Conservation (phyloP, 2,888 invertebrate genomes). For the Drosophila paucipuncta region DNA sequence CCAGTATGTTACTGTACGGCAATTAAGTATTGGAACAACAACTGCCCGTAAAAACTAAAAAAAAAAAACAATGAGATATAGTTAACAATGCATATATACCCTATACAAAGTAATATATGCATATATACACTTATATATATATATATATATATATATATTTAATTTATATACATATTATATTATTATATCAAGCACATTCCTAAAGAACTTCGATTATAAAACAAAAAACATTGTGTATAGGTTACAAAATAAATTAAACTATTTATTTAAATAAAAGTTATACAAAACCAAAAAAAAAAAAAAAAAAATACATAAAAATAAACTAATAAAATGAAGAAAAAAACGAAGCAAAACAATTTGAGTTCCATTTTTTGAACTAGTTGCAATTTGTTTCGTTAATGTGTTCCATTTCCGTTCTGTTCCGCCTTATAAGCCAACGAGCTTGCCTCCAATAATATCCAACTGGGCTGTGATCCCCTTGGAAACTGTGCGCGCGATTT, state of each 20-base stretch:
- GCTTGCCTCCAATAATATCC: conserved; percentile 82
- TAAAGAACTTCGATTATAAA: conserved; percentile 50
- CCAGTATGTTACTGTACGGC: conserved; percentile 30
- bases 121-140: conserved; percentile 8
- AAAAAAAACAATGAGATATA: conserved; percentile 25
- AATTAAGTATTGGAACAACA: conserved; percentile 51
- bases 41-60: conserved; percentile 62
- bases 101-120: conserved; percentile 19
- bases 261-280: conserved; percentile 75
- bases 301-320: conserved; percentile 14
- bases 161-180: conserved; percentile 40
- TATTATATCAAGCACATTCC: conserved; percentile 69
- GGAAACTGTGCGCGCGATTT: conserved; percentile 81
- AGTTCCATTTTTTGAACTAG: background rate
- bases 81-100: conserved; percentile 19
- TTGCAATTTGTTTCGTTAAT: background rate
- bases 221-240: conserved; percentile 48
- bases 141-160: conserved; percentile 12
- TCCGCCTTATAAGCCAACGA: conserved; percentile 81
- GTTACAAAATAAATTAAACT: conserved; percentile 77
- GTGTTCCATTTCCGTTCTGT: background rate
- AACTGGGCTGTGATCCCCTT: conserved; percentile 83
- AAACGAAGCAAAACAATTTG: conserved; percentile 5
- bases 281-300: conserved; percentile 43
- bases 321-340: conserved; percentile 26